These are phyloP conservation scores for Austrolebias charrua DNA, from an alignment of 2,797 vertebrate species.

Conservation along the genomic window DNA sequence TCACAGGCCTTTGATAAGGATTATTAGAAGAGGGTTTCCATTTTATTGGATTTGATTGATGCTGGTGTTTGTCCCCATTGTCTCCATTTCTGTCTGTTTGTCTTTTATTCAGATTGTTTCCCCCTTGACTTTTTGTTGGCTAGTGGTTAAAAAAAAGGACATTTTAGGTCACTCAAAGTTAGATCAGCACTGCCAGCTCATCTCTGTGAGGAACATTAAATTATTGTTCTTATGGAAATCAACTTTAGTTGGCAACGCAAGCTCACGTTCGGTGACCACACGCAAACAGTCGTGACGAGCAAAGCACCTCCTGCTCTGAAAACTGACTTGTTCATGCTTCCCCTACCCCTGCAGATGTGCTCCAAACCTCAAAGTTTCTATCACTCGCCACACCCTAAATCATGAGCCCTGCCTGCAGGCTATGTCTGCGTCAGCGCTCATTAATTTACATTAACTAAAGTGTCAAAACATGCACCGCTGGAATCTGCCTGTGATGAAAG, in stretches of 20 bases:
- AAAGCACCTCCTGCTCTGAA: conserved; percentile 18
- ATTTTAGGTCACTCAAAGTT: conserved; percentile 43
- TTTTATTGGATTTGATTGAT: conserved; percentile 80
- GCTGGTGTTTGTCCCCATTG: conserved; percentile 77
- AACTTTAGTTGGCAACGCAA: conserved; percentile 13
- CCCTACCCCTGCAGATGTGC: conserved; percentile 16
- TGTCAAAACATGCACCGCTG: conserved; percentile 81
- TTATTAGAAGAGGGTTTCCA: conserved; percentile 79
- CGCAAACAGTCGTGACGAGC: conserved; percentile 14
- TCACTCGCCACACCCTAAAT: conserved; percentile 67
- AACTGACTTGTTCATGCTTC: conserved; percentile 28
- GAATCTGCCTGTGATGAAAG: conserved; percentile 77
- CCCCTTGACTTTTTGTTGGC: conserved; percentile 67
- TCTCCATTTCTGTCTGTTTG: conserved; percentile 75
- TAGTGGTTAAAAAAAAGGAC: conserved; percentile 55
- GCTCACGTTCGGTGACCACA: conserved; percentile 11
- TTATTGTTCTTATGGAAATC: conserved; percentile 22
- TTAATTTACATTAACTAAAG: conserved; percentile 83
- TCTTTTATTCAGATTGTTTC: conserved; percentile 74
- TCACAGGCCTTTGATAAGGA: conserved; percentile 78
- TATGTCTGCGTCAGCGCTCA: conserved; percentile 78
- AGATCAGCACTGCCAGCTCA: conserved; percentile 19
- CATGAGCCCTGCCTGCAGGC: conserved; percentile 68
- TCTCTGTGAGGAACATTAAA: conserved; percentile 7
- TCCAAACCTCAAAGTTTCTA: conserved; percentile 39